Evolutionary conservation across 2,888 invertebrate species (phyloP), one percentile per base, ranked within the genome.

Genomic region (Heliconius hortense): DNA sequence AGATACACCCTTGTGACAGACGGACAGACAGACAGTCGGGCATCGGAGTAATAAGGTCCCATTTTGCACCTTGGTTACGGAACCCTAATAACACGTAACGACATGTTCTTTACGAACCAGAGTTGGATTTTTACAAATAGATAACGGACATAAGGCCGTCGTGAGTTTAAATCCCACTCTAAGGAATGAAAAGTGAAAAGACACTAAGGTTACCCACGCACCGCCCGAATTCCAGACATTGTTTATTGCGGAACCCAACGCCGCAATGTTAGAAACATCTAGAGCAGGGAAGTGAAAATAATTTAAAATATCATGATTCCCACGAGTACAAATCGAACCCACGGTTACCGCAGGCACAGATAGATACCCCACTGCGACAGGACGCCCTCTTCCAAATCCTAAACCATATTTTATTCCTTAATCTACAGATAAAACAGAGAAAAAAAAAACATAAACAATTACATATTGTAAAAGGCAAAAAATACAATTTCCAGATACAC

Each of bases 401-500:
- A 48, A 48, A 48, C 5, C 48, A 18, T 43, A 48, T 48, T 56
- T 56, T n/a, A n/a, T 56, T n/a, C n/a, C 4, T 10, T 10, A 56
- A 7, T 5, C 4, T 15, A 26, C 15, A 26, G 26, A 26, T 24
- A 60, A 60, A 60, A 24, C 59, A 10, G n/a, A 24, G 24, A 60
- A 8, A 7, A 35, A 35, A 26, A 26, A 60, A 59, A 11, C 59
- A 59, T 26, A 5, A 15, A 26, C 24, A 26, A 60, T 26, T 59
- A 59, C 24, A 13, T 11, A 24, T 24, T 13, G 24, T 13, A 53
- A 21, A 28, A 53, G 48, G 1, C 1, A 28, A 53, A 26, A 48
- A 68, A 53, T 10, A 21, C 53, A n/a, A n/a, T 68, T 53, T 56
- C 68, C 68, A 18, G 2, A 68, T 28, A 68, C 28, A n/a, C 48